These are phyloP conservation scores for Eupleurogrammus muticus DNA, from an alignment of 2,797 vertebrate genomes.

Conservation along the genomic window DNA sequence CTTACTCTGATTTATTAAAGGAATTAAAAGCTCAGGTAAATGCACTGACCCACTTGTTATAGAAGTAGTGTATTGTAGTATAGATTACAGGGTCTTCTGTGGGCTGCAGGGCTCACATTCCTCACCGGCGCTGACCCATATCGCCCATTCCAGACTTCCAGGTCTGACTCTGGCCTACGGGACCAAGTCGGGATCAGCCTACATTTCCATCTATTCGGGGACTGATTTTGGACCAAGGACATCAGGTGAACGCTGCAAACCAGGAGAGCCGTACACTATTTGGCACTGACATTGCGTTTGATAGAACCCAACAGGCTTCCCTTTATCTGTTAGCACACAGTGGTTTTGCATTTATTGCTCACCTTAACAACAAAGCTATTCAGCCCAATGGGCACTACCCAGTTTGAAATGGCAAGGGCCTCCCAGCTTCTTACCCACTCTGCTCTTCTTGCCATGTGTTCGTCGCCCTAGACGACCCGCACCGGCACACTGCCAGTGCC, in stretches of 20 bases:
- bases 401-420: conserved; percentile 31
- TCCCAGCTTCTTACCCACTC: conserved; percentile 15
- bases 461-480: conserved; percentile 40
- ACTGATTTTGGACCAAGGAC: neutral
- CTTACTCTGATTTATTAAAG: neutral
- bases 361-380: conserved; percentile 15
- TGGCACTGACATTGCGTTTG: neutral
- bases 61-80: conserved; percentile 37
- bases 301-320: neutral
- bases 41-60: conserved; percentile 44
- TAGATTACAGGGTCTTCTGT: conserved; percentile 43
- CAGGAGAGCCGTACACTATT: neutral
- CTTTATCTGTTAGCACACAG: neutral
- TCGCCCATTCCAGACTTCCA: conserved; percentile 20
- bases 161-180: conserved; percentile 3
- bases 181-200: conserved; percentile 1
- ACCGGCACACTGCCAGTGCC: conserved; percentile 31
- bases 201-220: conserved; percentile 13
- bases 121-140: conserved; percentile 50
- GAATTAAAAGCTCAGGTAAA: conserved; percentile 32
- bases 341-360: conserved; percentile 14
- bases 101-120: conserved; percentile 47
- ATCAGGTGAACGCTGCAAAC: conserved; percentile 15
- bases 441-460: conserved; percentile 29
- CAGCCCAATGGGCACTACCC: neutral